phyloP scores from a whole-genome alignment of 2,797 vertebrate species.

The Pelochelys cantorii region DNA sequence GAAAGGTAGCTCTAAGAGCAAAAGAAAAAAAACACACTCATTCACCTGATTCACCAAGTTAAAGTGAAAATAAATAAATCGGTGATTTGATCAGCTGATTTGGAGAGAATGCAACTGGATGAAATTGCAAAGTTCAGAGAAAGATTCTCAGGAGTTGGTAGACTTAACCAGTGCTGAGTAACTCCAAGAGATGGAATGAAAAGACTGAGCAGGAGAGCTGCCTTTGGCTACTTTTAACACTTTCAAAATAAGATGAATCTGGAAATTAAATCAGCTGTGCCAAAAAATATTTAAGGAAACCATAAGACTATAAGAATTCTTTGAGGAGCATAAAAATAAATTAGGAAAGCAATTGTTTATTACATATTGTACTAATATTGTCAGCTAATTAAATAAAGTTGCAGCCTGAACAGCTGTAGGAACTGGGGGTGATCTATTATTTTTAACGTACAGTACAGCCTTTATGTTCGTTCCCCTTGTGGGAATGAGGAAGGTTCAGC shows the following conservation, averaged over 20 bases:
- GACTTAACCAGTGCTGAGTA: not conserved
- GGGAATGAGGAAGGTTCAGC: not conserved
- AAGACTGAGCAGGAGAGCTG: not conserved
- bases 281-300: not conserved
- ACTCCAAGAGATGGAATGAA: not conserved
- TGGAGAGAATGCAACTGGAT: not conserved
- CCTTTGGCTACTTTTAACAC: accelerated
- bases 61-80: not conserved
- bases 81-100: not conserved
- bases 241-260: not conserved
- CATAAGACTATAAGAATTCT: not conserved
- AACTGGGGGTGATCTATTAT: accelerated
- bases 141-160: not conserved
- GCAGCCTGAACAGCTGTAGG: not conserved
- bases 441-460: accelerated
- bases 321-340: not conserved
- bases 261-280: not conserved
- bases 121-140: not conserved
- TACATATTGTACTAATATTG: not conserved
- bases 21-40: not conserved
- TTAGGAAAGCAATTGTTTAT: not conserved
- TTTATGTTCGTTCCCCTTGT: accelerated
- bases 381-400: not conserved
- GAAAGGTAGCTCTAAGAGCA: not conserved
- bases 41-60: not conserved